These are phyloP conservation scores for Lepilemur septentrionalis DNA, from an alignment of 2,797 vertebrate species.

Conservation along the genomic window DNA sequence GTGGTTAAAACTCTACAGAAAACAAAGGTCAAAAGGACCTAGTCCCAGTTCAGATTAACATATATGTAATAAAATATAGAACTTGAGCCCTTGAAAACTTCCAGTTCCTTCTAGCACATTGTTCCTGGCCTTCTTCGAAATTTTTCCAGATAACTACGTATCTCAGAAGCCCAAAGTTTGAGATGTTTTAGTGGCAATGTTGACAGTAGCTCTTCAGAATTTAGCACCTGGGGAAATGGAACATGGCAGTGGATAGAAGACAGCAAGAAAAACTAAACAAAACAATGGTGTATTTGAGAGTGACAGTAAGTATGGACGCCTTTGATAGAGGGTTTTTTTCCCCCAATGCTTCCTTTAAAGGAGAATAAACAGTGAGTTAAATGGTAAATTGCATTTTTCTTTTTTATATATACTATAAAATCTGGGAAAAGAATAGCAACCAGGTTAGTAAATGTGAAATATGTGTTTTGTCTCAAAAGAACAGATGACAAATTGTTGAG, in stretches of 20 bases:
- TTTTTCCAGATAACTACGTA: neutral
- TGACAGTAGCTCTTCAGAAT: neutral
- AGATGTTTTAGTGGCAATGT: conserved; percentile 2
- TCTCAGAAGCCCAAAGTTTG: neutral
- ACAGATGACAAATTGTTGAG: conserved; percentile 23
- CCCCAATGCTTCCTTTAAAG: neutral
- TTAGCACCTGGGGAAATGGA: neutral
- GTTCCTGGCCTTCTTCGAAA: neutral
- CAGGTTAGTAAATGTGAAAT: neutral
- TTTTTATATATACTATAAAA: conserved; percentile 20
- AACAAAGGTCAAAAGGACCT: neutral
- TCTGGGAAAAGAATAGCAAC: neutral
- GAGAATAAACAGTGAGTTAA: neutral
- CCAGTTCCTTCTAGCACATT: neutral
- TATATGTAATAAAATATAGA: neutral
- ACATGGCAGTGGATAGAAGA: neutral
- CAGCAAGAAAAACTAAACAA: conserved; percentile 1
- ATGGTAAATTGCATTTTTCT: neutral
- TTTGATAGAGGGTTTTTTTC: neutral
- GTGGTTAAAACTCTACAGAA: neutral
- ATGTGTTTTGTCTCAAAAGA: neutral
- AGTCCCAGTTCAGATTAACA: neutral
- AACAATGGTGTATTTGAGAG: neutral
- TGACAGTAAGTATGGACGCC: neutral
- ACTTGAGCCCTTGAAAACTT: neutral